Evolutionary conservation across 53 echinoderm and acorn worm species (phyloP).

Genomic region (Holothuria scabra): DNA sequence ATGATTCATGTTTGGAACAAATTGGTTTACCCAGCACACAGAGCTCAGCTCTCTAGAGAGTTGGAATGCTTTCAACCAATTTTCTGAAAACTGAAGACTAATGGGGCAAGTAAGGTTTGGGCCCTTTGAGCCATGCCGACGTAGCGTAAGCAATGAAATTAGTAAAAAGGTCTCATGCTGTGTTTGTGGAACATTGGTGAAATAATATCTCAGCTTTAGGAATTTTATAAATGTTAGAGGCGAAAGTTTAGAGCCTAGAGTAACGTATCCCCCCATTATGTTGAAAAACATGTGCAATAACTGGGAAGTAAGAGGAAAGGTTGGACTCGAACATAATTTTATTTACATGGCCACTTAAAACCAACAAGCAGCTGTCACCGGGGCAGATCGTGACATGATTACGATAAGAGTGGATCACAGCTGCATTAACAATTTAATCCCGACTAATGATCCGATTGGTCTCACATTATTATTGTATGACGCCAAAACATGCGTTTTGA

Average conservation of each 20-base stretch:
- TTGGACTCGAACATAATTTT: too few relatives aligned
- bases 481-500: too few relatives aligned
- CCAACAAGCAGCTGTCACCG: slow-evolving; percentile 1
- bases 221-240: too few relatives aligned
- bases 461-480: too few relatives aligned
- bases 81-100: slow-evolving; percentile 22
- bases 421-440: too few relatives aligned
- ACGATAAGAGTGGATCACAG: too few relatives aligned
- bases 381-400: too few relatives aligned
- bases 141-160: slow-evolving; percentile 13
- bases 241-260: too few relatives aligned
- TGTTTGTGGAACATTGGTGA: slow-evolving; percentile 27
- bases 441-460: too few relatives aligned
- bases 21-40: too few relatives aligned
- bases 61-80: slow-evolving; percentile 5
- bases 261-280: not conserved
- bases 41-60: slow-evolving; percentile 18
- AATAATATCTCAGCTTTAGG: not conserved
- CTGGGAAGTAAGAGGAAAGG: not conserved
- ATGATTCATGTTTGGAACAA: too few relatives aligned
- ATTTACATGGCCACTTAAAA: too few relatives aligned
- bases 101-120: slow-evolving; percentile 5
- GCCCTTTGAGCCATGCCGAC: slow-evolving; percentile 40
- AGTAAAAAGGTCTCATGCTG: slow-evolving; percentile 32
- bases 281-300: slow-evolving; percentile 15